Base-by-base conservation (phyloP, 2,113 vertebrate genomes). In the Gambusia affinis region DNA sequence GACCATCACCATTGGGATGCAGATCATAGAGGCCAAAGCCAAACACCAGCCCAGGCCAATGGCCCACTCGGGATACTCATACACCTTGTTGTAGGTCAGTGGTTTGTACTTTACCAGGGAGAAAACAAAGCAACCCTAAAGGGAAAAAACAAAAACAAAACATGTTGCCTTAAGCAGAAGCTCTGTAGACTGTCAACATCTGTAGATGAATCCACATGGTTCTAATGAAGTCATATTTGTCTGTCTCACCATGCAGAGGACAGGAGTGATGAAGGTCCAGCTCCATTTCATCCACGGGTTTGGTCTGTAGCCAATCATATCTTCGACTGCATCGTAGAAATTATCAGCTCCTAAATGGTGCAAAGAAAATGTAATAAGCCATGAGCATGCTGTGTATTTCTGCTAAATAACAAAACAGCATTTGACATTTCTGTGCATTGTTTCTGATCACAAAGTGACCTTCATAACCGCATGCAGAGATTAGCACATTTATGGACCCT, bases 251-350 rank as follows among this genome's bases (percentile, higher is more conserved):
- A 96, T 90, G 15, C 98, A 99, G 67, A 99, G 97, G 88, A 97
- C 90, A 44, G 98, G 98, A 64, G 98, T 99, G 91, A 98, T 94
- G 74, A 97, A 74, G 87, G 95, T 95, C 98, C 98, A 99, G 95
- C 98, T 98, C 97, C 96, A 98, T 89, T 99, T 99, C 98, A 99
- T 99, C 98, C 98, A 99, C 22, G 95, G 88, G 87, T 97, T 98
- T 72, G 98, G 98, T 95, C 96, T 96, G 92, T 99, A 99, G 92
- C 98, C 98, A 79, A 99, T 98, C 98, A 99, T 99, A 85, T 99
- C 98, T 90, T 99, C 98, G 85, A 99, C 95, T 84, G 94, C 96
- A 78, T 98, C 96, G 79, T 99, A 99, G 93, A 99, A 97, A 93
- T 97, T 97, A 94, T 99, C 96, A 89, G 95, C 96, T 92, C 98